Base-by-base conservation (phyloP, 2,888 invertebrate species). In the Rapana venosa region DNA sequence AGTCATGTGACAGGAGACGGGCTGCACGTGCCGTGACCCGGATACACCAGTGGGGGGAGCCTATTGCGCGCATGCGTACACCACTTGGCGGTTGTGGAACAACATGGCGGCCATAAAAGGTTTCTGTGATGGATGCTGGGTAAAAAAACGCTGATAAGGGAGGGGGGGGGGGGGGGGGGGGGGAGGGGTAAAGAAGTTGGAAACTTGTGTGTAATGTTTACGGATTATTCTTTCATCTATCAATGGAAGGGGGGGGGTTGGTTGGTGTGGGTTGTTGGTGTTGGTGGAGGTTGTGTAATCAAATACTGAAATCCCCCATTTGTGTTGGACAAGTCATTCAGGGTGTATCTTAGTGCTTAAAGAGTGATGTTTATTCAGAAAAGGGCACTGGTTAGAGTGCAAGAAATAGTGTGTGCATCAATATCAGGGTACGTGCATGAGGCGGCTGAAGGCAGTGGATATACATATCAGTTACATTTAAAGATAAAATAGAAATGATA, bases 41-140 rank as follows among this genome's bases (percentile, higher is more conserved):
- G 86, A 86, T 86, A 32, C 86, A 86, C 86, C 32, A 56, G 56
- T 13, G 84, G n/a, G 32, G 66, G 66, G 15, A 32, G 66, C 86
- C 66, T 22, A 30, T 56, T 66, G 61, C 86, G 61, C 86, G 86
- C 86, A 86, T 86, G 86, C 86, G 66, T 86, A 86, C 61, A 86
- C 58, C 86, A 35, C 86, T 86, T 86, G 86, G 58, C 61, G 58
- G 86, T 86, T 61, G 86, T 66, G 61, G 30, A 86, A 86, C 86
- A 86, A 86, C 32, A 61, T 61, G 61, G 61, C 58, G 66, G 32
- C 30, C 22, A 86, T 66, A n/a, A 56, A 30, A 26, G 77, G 47
- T 47, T 32, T 13, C 15, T 32, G 77, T 79, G 77, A 79, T 61
- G 61, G 61, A 61, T 4, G 61, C 61, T 61, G 61, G 61, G 47